Conservation (phyloP, 2,113 vertebrate species). For the Taurulus bubalis region DNA sequence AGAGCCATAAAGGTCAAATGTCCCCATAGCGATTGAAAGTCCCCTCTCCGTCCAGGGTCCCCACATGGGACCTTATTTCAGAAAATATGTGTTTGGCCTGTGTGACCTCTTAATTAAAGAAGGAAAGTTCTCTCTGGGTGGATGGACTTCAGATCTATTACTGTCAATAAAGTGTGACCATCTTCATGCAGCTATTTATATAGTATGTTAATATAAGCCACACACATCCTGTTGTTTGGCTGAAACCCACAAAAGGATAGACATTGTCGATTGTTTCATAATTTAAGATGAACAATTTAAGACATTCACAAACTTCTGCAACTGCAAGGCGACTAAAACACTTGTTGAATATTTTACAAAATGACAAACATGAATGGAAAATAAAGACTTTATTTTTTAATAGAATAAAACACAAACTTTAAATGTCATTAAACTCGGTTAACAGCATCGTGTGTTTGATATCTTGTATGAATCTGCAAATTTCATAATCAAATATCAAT, state of each 20-base stretch:
- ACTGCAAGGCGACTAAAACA: not conserved
- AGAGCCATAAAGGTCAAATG: not conserved
- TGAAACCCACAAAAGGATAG: too few relatives aligned
- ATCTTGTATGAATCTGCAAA: too few relatives aligned
- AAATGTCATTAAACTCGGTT: not conserved
- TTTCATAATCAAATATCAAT: not conserved
- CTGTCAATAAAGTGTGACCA: too few relatives aligned
- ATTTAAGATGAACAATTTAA: not conserved
- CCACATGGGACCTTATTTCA: not conserved
- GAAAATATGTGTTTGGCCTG: not conserved
- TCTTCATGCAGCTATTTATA: not conserved
- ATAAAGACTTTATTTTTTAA: not conserved
- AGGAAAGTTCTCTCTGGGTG: not conserved
- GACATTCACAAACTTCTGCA: not conserved
- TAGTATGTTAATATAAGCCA: too few relatives aligned
- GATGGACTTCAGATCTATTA: not conserved
- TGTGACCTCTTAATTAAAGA: not conserved
- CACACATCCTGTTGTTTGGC: not conserved
- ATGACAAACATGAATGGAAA: not conserved
- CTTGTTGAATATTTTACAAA: too few relatives aligned
- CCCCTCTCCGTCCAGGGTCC: not conserved
- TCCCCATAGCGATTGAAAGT: too few relatives aligned
- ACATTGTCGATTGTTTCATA: not conserved
- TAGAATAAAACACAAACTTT: not conserved
- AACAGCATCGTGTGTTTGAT: not conserved